Conservation (phyloP, 2,797 vertebrate species). For the Antrozous pallidus region DNA sequence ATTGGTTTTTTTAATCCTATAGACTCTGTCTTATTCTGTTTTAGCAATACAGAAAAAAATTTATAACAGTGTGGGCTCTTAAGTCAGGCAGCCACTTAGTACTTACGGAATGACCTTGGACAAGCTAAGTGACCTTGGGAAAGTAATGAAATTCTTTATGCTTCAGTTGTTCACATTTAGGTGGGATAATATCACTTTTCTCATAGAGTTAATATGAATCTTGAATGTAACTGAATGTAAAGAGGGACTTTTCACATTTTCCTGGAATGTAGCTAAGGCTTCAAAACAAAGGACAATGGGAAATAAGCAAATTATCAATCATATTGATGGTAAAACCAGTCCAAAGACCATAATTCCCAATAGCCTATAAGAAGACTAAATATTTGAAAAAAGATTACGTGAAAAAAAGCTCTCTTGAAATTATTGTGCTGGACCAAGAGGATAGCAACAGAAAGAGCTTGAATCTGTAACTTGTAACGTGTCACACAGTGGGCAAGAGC, state of each 20-base stretch:
- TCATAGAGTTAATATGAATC: background rate
- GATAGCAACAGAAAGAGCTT: background rate
- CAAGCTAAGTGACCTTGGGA: background rate
- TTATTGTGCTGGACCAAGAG: background rate
- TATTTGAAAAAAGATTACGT: background rate
- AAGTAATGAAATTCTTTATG: background rate
- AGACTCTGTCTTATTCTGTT: background rate
- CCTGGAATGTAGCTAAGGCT: background rate
- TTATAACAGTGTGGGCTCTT: background rate
- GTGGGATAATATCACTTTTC: background rate
- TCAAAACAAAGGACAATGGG: background rate
- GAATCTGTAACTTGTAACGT: background rate
- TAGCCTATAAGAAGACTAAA: background rate
- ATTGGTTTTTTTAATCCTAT: background rate
- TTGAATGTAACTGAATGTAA: conserved; percentile 1
- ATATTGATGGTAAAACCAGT: background rate
- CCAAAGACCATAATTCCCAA: background rate
- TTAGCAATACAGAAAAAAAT: background rate
- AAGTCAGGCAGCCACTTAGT: background rate
- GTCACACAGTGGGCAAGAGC: background rate
- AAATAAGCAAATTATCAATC: background rate
- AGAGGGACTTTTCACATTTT: conserved; percentile 27
- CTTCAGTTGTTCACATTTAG: conserved; percentile 25
- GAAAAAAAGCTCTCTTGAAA: background rate
- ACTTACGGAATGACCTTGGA: background rate